These are phyloP conservation scores for Leptura quadrifasciata DNA, from an alignment of 2,888 invertebrate genomes.

Conservation along the genomic window DNA sequence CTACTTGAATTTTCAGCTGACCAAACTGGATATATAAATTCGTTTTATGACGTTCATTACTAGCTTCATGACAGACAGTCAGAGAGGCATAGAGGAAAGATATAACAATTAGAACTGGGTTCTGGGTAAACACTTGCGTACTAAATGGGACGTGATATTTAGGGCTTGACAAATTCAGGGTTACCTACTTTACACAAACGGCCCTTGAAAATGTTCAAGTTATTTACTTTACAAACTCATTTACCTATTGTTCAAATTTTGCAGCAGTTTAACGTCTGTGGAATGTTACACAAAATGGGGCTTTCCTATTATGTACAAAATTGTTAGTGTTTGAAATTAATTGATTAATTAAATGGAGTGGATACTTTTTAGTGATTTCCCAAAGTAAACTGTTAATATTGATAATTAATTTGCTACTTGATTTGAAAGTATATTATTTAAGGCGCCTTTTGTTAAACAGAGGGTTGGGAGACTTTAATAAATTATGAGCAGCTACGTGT, in stretches of 20 bases:
- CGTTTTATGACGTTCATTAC: constrained; percentile 52
- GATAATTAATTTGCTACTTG: not conserved
- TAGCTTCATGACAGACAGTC: constrained; percentile 44
- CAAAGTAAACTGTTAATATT: not conserved
- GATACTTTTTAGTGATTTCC: not conserved
- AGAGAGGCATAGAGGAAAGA: constrained; percentile 49
- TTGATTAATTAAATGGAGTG: constrained; percentile 6
- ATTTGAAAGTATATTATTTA: not conserved
- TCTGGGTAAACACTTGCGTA: constrained; percentile 67
- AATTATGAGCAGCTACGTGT: not conserved
- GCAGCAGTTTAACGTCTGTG: constrained; percentile 35
- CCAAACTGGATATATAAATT: constrained; percentile 53
- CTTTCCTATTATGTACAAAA: constrained; percentile 1
- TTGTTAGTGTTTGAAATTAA: constrained; percentile 3
- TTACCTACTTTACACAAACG: constrained; percentile 64
- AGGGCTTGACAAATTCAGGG: constrained; percentile 66
- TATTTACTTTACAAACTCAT: constrained; percentile 59
- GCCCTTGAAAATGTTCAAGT: constrained; percentile 55
- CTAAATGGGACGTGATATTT: constrained; percentile 65
- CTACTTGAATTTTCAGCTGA: constrained; percentile 55
- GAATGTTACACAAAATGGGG: constrained; percentile 14
- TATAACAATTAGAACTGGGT: constrained; percentile 65
- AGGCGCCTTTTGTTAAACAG: not conserved
- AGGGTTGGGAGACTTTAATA: not conserved
- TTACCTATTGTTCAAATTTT: constrained; percentile 55